A percentile compares a stretch with the other conserved stretches of the same genome.
Conservation (phyloP, 2,888 invertebrate genomes). For the Aspidiotus destructor region DNA sequence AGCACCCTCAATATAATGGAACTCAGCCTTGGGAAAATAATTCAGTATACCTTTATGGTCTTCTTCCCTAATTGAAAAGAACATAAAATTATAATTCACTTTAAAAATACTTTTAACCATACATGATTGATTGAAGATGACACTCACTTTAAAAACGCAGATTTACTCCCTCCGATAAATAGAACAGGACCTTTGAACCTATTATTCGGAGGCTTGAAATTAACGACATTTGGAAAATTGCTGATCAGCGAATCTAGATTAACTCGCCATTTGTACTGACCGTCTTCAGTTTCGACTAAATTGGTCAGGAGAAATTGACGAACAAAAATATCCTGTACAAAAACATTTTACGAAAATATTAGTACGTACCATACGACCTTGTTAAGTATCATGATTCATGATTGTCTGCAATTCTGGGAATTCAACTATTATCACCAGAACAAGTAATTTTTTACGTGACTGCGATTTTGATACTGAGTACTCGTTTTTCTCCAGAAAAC, state of each 20-base stretch:
- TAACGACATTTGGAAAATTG: slow-evolving; percentile 55
- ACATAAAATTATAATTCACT: too few relatives aligned
- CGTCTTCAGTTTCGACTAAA: slow-evolving; percentile 57
- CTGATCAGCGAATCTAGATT: slow-evolving; percentile 64
- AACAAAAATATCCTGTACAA: slow-evolving; percentile 41
- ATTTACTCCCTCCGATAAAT: slow-evolving; percentile 75
- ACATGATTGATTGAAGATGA: not conserved
- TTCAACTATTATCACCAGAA: too few relatives aligned
- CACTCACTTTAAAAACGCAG: slow-evolving; percentile 63
- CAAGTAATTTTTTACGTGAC: too few relatives aligned
- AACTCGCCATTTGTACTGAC: slow-evolving; percentile 63
- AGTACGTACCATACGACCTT: not conserved
- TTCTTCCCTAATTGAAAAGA: slow-evolving; percentile 38
- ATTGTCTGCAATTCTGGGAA: too few relatives aligned
- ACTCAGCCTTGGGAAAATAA: slow-evolving; percentile 61
- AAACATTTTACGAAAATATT: slow-evolving; percentile 2
- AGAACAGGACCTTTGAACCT: slow-evolving; percentile 59
- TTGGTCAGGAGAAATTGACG: slow-evolving; percentile 75
- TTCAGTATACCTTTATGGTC: slow-evolving; percentile 56
- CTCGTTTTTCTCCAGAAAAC: too few relatives aligned
- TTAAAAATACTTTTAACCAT: not conserved
- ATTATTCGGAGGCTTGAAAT: slow-evolving; percentile 51
- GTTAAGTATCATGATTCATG: too few relatives aligned
- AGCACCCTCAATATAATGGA: slow-evolving; percentile 64
- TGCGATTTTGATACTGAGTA: too few relatives aligned